Evolutionary conservation across 2,113 vertebrate species (phyloP).

Genomic region (Embiotoca jacksoni): DNA sequence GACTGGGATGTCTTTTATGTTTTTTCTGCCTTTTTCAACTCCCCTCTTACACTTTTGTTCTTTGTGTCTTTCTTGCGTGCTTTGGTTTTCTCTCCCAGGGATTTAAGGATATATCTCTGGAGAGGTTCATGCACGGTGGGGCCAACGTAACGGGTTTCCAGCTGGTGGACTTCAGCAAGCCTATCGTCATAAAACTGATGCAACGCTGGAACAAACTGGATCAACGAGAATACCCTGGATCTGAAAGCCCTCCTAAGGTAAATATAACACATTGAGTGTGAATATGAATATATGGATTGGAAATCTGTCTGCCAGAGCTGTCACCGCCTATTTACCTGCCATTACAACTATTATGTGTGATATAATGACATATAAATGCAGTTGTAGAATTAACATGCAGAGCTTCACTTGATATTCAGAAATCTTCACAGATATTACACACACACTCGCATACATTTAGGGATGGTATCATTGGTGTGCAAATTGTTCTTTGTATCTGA

Average conservation of each 20-base stretch:
- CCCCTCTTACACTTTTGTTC: not conserved
- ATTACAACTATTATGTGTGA: no score
- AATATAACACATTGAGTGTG: slow-evolving; percentile 26
- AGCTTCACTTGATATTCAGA: not conserved
- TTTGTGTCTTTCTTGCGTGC: slow-evolving; percentile 2
- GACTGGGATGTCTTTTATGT: not conserved
- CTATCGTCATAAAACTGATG: slow-evolving; percentile 97
- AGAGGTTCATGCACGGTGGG: slow-evolving; percentile 98
- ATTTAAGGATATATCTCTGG: slow-evolving; percentile 98
- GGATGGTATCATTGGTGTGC: not conserved
- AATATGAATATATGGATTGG: not conserved
- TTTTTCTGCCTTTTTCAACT: not conserved
- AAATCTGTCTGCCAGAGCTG: not conserved
- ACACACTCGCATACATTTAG: not conserved
- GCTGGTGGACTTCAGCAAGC: slow-evolving; percentile 96
- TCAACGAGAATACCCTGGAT: slow-evolving; percentile 98
- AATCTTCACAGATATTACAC: not conserved
- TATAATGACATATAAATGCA: no score
- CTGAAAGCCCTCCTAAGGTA: slow-evolving; percentile 96
- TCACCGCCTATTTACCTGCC: not conserved
- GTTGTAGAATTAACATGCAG: not conserved
- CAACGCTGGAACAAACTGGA: slow-evolving; percentile 99
- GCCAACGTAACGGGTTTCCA: slow-evolving; percentile 99
- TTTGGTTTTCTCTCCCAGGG: slow-evolving; percentile 83
- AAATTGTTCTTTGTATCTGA: slow-evolving; percentile 26